These are phyloP conservation scores for Cynodonichthys magdalenae DNA, from an alignment of 2,797 vertebrate species.

Conservation along the genomic window DNA sequence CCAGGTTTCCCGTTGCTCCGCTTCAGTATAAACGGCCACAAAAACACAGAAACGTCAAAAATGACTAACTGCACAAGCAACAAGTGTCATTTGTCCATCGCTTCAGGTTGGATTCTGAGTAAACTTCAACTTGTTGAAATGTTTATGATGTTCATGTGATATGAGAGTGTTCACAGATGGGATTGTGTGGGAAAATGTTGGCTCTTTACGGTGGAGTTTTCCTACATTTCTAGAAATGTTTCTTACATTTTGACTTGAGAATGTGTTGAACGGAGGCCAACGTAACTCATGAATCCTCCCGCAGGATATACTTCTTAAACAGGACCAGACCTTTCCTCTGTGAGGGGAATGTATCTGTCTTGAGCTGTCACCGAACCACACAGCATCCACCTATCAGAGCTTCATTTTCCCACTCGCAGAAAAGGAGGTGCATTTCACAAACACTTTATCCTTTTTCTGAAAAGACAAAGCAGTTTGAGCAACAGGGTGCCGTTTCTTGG, in stretches of 20 bases:
- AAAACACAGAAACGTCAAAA: no score
- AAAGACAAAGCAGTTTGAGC: conserved; percentile 63
- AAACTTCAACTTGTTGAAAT: no score
- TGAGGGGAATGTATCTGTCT: conserved; percentile 51
- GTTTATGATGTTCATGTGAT: background rate
- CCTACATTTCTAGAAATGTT: conserved; percentile 28
- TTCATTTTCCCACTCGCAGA: conserved; percentile 55
- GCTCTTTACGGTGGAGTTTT: conserved; percentile 26
- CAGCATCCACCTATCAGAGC: conserved; percentile 62
- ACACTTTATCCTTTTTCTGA: conserved; percentile 61
- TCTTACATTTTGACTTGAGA: conserved; percentile 32
- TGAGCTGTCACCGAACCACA: conserved; percentile 59
- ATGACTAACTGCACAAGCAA: no score
- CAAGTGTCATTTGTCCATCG: no score
- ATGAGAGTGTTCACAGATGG: conserved; percentile 11
- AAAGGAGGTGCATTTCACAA: conserved; percentile 54
- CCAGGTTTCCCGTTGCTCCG: no score
- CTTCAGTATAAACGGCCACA: no score
- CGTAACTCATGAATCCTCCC: conserved; percentile 62
- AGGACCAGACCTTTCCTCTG: conserved; percentile 56
- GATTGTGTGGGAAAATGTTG: conserved; percentile 41
- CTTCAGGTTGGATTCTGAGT: no score
- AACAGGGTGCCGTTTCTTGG: conserved; percentile 61
- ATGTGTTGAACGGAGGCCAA: conserved; percentile 57
- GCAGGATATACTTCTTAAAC: conserved; percentile 51